Evolutionary conservation across 2,113 vertebrate species (phyloP), one percentile per base, ranked within the genome.

Genomic region (Urocolius indicus): DNA sequence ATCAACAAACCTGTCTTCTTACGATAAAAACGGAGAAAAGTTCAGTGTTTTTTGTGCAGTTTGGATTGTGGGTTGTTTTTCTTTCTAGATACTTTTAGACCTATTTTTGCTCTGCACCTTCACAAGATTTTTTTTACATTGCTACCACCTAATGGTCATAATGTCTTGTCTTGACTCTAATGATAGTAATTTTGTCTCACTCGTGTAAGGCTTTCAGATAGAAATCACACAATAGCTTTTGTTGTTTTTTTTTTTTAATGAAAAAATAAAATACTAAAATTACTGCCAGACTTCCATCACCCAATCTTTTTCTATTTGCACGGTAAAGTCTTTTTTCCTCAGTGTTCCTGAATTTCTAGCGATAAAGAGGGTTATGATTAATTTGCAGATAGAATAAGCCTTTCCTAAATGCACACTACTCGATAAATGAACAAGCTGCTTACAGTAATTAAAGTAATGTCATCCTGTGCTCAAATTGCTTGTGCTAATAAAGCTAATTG

Each of bases 401-500:
- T 95, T 94, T 87, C 92, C 84, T 93, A 93, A 96, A 95, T 63
- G 86, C 88, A 68, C 23, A 63, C 65, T 90, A 77, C 86, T 74
- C 89, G 79, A 82, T 94, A 94, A 96, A 95, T 82, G 85, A 96
- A 95, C 95, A 94, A 96, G 94, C 97, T 95, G 95, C 95, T 95
- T 89, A 87, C 45, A 94, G 93, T 97, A 97, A 97, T 97, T 96
- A 97, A 83, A 84, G 95, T 92, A 89, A 98, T 96, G 94, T 68
- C 96, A 87, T 97, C 95, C 97, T 93, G 95, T 79, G 93, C 90
- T 86, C 95, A 94, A 80, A 96, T 93, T 92, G 97, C 94, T 94
- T 46, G 86, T 68, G 90, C 97, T 98, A 98, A 98, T 97, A 85
- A 97, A 96, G 90, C 96, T 98, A 97, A 98, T 97, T 97, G 96